Conservation (phyloP, 2,113 vertebrate species). For the Neogobius melanostomus region DNA sequence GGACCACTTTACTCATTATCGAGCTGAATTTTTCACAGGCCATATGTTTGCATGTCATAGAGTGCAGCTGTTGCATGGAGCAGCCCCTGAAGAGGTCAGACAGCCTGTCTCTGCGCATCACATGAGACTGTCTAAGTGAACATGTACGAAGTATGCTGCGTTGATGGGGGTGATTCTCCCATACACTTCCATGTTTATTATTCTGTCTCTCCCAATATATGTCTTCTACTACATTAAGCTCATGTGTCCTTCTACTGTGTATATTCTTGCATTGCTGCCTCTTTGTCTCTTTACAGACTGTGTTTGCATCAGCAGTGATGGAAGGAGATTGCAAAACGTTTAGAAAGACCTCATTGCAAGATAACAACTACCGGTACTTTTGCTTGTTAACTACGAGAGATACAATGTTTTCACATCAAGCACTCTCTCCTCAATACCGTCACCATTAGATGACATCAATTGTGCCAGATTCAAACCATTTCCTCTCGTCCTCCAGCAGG, state of each 20-base stretch:
- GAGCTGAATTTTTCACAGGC: slow-evolving; percentile 63
- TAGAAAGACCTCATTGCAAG: no score
- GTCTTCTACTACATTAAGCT: slow-evolving; percentile 30
- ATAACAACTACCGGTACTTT: no score
- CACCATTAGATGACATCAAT: no score
- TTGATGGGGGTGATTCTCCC: slow-evolving; percentile 31
- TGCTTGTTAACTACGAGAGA: no score
- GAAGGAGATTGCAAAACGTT: no score
- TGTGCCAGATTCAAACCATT: no score
- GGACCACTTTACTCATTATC: slow-evolving; percentile 58
- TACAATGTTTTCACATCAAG: no score
- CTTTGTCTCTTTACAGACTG: slow-evolving; percentile 18
- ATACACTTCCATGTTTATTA: slow-evolving; percentile 23
- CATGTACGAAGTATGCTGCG: slow-evolving; percentile 16
- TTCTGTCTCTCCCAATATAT: slow-evolving; percentile 31
- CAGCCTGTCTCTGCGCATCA: slow-evolving; percentile 63
- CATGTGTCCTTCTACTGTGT: slow-evolving; percentile 24
- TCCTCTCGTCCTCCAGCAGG: no score
- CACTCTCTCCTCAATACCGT: no score
- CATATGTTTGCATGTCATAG: slow-evolving; percentile 56
- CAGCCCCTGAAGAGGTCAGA: slow-evolving; percentile 60
- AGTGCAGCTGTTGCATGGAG: slow-evolving; percentile 41
- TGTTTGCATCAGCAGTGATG: no score
- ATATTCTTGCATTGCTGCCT: slow-evolving; percentile 10
- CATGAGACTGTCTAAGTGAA: slow-evolving; percentile 47